Percentiles rank a stretch among this genome's conserved stretches.
Conservation (phyloP, 2,113 vertebrate species). For the Embiotoca jacksoni region DNA sequence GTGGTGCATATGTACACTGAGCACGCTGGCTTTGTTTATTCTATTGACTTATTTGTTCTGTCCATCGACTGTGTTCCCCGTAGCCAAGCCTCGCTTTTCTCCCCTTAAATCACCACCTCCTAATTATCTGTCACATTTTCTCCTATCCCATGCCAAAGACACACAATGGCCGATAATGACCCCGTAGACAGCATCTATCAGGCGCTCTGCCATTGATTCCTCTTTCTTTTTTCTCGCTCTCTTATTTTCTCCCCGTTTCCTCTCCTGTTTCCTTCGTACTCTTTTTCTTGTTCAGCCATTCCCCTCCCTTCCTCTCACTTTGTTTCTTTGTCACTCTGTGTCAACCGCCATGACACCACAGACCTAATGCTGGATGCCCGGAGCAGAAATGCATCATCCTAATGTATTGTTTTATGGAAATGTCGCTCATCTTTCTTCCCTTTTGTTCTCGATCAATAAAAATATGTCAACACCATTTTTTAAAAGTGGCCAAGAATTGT, state of each 20-base stretch:
- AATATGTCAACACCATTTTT: slow-evolving; percentile 36
- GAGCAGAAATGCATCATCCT: slow-evolving; percentile 57
- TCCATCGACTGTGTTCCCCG: slow-evolving; percentile 82
- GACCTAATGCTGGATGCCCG: slow-evolving; percentile 26
- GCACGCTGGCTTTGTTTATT: slow-evolving; percentile 85
- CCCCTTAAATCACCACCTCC: slow-evolving; percentile 85
- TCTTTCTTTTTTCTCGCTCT: slow-evolving; percentile 42
- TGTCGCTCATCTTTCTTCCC: slow-evolving; percentile 32
- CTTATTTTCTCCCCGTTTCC: slow-evolving; percentile 43
- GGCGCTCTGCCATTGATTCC: slow-evolving; percentile 81
- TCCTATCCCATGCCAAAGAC: slow-evolving; percentile 84
- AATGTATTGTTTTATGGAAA: slow-evolving; percentile 58
- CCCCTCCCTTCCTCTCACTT: slow-evolving; percentile 42
- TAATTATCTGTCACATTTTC: slow-evolving; percentile 89
- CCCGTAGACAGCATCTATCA: slow-evolving; percentile 85
- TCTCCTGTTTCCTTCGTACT: slow-evolving; percentile 33
- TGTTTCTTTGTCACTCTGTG: slow-evolving; percentile 52
- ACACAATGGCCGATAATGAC: slow-evolving; percentile 87
- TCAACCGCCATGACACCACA: slow-evolving; percentile 14
- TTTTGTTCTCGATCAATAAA: slow-evolving; percentile 45
- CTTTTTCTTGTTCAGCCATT: slow-evolving; percentile 47
- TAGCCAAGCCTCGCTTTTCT: slow-evolving; percentile 79
- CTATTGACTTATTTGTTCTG: slow-evolving; percentile 87
- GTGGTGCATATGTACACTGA: slow-evolving; percentile 79
- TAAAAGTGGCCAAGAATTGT: slow-evolving; percentile 24